A percentile compares a stretch with the other conserved stretches of the same genome.
phyloP scores from a whole-genome alignment of 2,797 vertebrate genomes.

The Gymnocypris eckloni region DNA sequence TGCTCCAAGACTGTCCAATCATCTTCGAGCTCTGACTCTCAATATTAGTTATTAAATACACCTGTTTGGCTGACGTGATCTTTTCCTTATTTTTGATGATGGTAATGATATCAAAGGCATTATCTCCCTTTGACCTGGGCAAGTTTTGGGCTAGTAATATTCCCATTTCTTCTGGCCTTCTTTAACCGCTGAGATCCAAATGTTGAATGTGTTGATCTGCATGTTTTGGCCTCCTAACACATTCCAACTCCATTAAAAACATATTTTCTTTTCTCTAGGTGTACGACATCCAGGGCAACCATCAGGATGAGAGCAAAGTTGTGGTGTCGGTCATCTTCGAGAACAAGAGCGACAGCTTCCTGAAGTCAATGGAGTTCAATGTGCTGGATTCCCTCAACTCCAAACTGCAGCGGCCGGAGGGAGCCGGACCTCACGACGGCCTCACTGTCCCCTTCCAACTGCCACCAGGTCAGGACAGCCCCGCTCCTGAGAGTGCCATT shows the following conservation, averaged over 20 bases:
- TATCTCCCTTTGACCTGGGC: no score
- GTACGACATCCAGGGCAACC: conserved; percentile 93
- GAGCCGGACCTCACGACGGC: conserved; percentile 90
- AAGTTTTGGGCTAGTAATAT: no score
- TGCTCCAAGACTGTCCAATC: not conserved
- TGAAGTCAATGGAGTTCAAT: conserved; percentile 97
- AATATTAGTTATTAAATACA: no score
- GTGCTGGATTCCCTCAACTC: conserved; percentile 97
- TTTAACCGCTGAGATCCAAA: not conserved
- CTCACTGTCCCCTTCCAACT: conserved; percentile 95
- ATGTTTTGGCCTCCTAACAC: not conserved
- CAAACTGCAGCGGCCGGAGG: conserved; percentile 92
- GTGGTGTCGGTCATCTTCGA: conserved; percentile 96
- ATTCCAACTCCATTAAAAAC: not conserved
- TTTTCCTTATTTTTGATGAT: no score
- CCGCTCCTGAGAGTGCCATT: not conserved
- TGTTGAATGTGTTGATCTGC: not conserved
- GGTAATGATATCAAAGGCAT: no score
- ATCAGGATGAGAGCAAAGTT: conserved; percentile 95
- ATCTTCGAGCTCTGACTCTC: not conserved
- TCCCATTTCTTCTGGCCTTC: not conserved
- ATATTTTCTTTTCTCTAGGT: conserved; percentile 74
- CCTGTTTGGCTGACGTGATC: no score
- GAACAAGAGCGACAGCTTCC: conserved; percentile 89
- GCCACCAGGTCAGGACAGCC: conserved; percentile 84